Percentiles rank a stretch among this genome's conserved stretches.
Evolutionary conservation across 2,113 vertebrate species (phyloP).

Genomic region (Ellobius talpinus): DNA sequence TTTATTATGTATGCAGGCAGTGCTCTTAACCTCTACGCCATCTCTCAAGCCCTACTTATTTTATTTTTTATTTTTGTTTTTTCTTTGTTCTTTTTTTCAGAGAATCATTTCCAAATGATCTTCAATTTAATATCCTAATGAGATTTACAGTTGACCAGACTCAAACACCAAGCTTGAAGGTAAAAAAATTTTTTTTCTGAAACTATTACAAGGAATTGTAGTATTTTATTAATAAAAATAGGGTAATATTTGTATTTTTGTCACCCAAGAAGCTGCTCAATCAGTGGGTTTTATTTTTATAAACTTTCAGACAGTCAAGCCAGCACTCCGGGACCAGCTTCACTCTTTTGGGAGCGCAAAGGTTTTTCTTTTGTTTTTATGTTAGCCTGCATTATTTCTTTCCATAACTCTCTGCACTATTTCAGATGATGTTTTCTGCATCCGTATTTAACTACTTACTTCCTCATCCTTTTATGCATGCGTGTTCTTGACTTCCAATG

Average conservation of each 20-base stretch:
- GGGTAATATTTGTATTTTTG: conserved; percentile 70
- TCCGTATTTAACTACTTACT: conserved; percentile 87
- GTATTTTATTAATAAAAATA: background rate
- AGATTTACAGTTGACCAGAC: conserved; percentile 99
- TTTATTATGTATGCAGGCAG: background rate
- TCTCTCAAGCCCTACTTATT: background rate
- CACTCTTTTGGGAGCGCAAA: conserved; percentile 91
- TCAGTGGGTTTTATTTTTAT: conserved; percentile 89
- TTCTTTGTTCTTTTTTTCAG: conserved; percentile 84
- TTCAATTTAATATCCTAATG: conserved; percentile 99
- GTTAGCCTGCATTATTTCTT: conserved; percentile 86
- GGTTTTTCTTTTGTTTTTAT: conserved; percentile 85
- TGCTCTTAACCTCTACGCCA: background rate
- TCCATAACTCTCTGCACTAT: conserved; percentile 84
- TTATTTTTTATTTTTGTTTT: conserved; percentile 38
- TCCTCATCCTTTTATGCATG: conserved; percentile 85
- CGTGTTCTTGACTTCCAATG: conserved; percentile 70
- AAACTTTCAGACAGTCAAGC: conserved; percentile 91
- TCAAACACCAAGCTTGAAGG: conserved; percentile 98
- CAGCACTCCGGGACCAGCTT: conserved; percentile 90
- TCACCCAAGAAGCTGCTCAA: conserved; percentile 78
- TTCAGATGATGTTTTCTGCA: conserved; percentile 85
- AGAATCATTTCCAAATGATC: conserved; percentile 97
- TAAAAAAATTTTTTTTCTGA: conserved; percentile 81
- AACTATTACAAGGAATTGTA: background rate